These are phyloP conservation scores for Pangasius sanitwongsei DNA, from an alignment of 2,797 vertebrate genomes.

Conservation along the genomic window DNA sequence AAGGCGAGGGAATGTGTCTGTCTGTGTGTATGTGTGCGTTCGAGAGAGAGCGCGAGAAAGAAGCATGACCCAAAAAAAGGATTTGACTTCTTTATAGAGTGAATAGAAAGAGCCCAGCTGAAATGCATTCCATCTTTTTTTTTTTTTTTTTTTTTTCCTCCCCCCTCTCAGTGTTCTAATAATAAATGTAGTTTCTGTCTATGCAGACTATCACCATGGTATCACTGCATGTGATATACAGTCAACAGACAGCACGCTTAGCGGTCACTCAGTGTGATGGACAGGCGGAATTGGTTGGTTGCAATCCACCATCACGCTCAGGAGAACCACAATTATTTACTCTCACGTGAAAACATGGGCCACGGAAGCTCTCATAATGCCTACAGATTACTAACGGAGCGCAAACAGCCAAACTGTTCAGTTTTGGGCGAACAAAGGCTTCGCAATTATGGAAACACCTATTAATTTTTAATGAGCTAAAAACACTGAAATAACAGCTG, in stretches of 20 bases:
- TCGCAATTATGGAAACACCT: background rate
- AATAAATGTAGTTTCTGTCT: slow-evolving; percentile 25
- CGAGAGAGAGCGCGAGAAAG: slow-evolving; percentile 27
- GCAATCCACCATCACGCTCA: background rate
- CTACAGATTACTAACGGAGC: background rate
- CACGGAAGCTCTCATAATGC: background rate
- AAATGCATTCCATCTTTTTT: slow-evolving; percentile 28
- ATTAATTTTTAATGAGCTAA: slow-evolving; percentile 11
- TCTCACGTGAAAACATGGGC: slow-evolving; percentile 14
- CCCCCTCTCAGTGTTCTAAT: background rate
- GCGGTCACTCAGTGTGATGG: slow-evolving; percentile 27
- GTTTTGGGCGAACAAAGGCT: background rate
- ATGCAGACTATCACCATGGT: background rate
- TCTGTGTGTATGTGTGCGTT: background rate
- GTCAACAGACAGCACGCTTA: slow-evolving; percentile 11
- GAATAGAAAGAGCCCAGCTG: slow-evolving; percentile 31
- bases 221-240: slow-evolving; percentile 8
- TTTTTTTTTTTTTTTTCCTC: background rate
- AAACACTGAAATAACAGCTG: slow-evolving; percentile 10
- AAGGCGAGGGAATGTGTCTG: background rate
- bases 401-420: background rate
- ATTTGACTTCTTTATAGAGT: slow-evolving; percentile 27
- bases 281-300: slow-evolving; percentile 37
- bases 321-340: slow-evolving; percentile 38
- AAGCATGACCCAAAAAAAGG: slow-evolving; percentile 48